phyloP scores from a whole-genome alignment of 2,113 vertebrate genomes.

The Galemys pyrenaicus region DNA sequence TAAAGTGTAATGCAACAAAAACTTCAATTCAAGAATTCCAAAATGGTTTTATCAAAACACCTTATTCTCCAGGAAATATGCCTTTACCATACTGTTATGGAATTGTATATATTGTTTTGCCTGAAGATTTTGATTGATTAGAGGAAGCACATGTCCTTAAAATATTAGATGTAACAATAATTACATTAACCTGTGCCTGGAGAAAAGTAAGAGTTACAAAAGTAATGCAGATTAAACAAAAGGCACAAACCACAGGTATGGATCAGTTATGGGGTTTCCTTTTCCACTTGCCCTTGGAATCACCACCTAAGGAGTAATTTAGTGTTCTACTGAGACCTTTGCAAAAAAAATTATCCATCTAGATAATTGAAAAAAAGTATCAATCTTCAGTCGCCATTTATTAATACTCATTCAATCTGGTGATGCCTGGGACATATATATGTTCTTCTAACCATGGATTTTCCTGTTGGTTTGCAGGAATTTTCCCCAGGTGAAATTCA shows the following conservation, averaged over 20 bases:
- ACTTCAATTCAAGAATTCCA: no score
- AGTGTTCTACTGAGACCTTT: not conserved
- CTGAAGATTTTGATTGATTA: not conserved
- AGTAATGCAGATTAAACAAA: not conserved
- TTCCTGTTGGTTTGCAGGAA: not conserved
- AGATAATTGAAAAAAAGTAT: not conserved
- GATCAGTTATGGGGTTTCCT: not conserved
- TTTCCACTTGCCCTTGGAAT: not conserved
- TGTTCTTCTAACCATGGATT: not conserved
- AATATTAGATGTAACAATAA: not conserved
- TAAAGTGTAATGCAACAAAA: not conserved
- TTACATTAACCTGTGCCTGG: not conserved
- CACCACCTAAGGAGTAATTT: not conserved
- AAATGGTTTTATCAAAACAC: not conserved
- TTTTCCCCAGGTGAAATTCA: not conserved
- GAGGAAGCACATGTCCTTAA: not conserved
- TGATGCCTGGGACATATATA: rapidly evolving
- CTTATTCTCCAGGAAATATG: not conserved
- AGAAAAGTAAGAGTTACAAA: not conserved
- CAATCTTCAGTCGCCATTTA: not conserved
- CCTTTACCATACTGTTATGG: not conserved
- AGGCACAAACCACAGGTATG: not conserved
- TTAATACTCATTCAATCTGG: not conserved
- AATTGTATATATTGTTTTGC: not conserved
- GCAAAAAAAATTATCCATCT: no score